Percentiles rank a stretch among this genome's conserved stretches.
phyloP scores from a whole-genome alignment of 2,113 vertebrate genomes.

The Monopterus albus region DNA sequence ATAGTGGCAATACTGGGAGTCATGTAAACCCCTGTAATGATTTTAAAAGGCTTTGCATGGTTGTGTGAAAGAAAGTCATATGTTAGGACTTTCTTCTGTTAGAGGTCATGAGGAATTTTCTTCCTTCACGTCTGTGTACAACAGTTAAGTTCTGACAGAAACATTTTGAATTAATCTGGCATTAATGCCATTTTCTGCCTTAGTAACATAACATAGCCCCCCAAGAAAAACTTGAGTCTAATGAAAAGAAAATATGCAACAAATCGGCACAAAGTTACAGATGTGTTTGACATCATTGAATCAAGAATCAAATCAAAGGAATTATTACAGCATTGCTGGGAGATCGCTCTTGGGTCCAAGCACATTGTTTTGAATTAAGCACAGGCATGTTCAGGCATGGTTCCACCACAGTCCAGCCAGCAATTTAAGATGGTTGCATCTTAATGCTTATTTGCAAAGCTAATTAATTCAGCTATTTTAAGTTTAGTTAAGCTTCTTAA shows the following conservation, averaged over 20 bases:
- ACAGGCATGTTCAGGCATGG: no score
- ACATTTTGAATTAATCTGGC: conserved; percentile 38
- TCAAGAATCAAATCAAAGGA: conserved; percentile 43
- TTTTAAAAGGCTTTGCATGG: conserved; percentile 30
- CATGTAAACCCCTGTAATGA: conserved; percentile 43
- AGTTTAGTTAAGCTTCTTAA: no score
- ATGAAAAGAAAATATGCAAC: conserved; percentile 59
- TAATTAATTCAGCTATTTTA: no score
- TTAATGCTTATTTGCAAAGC: no score
- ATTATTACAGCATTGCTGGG: conserved; percentile 9
- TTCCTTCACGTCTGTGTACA: conserved; percentile 18
- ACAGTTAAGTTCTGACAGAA: conserved; percentile 50
- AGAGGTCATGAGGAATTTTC: conserved; percentile 39
- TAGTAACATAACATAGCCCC: conserved; percentile 56
- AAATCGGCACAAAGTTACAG: conserved; percentile 42
- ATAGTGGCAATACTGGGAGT: conserved; percentile 28
- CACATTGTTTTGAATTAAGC: conserved; percentile 24
- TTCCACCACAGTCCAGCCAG: no score
- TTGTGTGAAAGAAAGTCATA: conserved; percentile 39
- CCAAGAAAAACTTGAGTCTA: conserved; percentile 46
- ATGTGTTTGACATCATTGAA: conserved; percentile 57
- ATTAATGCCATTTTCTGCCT: conserved; percentile 36
- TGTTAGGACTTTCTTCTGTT: conserved; percentile 29
- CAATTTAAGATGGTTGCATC: no score
- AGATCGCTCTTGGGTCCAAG: conserved; percentile 19